Evolutionary conservation across 2,797 vertebrate genomes (phyloP).

Genomic region (Malacoctenus gilli): DNA sequence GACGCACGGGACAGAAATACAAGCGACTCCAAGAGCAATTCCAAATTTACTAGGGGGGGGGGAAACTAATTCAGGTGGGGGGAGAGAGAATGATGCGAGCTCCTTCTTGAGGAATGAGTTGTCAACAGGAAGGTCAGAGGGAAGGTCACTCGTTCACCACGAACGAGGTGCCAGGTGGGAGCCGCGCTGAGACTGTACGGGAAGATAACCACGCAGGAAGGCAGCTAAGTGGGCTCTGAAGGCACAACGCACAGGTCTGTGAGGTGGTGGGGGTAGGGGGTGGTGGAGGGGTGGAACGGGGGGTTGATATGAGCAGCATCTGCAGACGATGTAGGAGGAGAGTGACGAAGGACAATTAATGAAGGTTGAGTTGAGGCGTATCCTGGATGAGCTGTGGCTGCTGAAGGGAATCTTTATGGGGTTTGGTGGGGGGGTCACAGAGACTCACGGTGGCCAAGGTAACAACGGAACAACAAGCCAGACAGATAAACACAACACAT

Average conservation of each 20-base stretch:
- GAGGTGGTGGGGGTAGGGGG: conserved; percentile 23
- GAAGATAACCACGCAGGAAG: conserved; percentile 46
- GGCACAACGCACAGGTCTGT: conserved; percentile 17
- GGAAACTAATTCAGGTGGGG: conserved; percentile 7
- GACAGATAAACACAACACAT: too few relatives aligned
- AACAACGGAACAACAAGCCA: conserved; percentile 13
- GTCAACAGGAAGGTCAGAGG: conserved; percentile 39
- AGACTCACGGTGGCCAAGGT: conserved; percentile 1
- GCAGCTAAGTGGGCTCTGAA: conserved; percentile 40
- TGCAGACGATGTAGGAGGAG: conserved; percentile 24
- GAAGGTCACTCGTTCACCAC: conserved; percentile 36
- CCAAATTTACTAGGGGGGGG: background rate
- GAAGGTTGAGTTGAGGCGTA: conserved; percentile 26
- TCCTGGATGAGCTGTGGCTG: conserved; percentile 33
- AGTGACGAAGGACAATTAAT: conserved; percentile 49
- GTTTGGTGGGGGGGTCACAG: conserved; percentile 31
- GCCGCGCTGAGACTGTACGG: conserved; percentile 21
- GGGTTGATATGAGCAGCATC: conserved; percentile 27
- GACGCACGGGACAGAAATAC: background rate
- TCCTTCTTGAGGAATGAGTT: conserved; percentile 5
- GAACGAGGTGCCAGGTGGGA: conserved; percentile 6
- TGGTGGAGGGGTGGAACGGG: too few relatives aligned
- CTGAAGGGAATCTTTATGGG: conserved; percentile 25
- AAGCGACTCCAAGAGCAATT: background rate
- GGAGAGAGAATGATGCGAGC: conserved; percentile 1